Evolutionary conservation across 2,797 vertebrate genomes (phyloP).

Genomic region (Sphaeramia orbicularis): DNA sequence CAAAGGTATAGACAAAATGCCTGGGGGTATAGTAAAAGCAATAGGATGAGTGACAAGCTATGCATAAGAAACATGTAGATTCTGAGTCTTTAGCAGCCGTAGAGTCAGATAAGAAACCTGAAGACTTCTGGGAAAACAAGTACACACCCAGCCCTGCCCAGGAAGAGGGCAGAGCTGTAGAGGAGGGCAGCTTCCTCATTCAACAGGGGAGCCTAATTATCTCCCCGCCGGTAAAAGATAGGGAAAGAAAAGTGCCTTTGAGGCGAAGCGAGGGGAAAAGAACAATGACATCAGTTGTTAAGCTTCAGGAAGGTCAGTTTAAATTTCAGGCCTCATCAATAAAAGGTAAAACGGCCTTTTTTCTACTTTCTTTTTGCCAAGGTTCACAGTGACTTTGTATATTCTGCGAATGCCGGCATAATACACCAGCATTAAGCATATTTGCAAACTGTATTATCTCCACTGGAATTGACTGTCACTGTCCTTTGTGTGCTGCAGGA

Average conservation of each 20-base stretch:
- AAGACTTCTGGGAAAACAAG: slow-evolving; percentile 33
- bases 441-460: slow-evolving; percentile 59
- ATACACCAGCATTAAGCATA: slow-evolving; percentile 32
- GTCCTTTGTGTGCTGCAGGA: slow-evolving; percentile 59
- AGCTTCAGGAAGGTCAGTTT: slow-evolving; percentile 43
- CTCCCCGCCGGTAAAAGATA: slow-evolving; percentile 35
- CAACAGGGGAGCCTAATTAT: slow-evolving; percentile 52
- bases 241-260: slow-evolving; percentile 35
- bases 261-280: slow-evolving; percentile 20
- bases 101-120: slow-evolving; percentile 50
- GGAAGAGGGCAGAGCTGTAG: slow-evolving; percentile 24
- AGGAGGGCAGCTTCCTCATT: slow-evolving; percentile 35
- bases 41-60: slow-evolving; percentile 31
- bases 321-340: slow-evolving; percentile 22
- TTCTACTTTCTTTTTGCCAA: not conserved
- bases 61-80: slow-evolving; percentile 29
- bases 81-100: slow-evolving; percentile 24
- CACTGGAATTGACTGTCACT: slow-evolving; percentile 60
- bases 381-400: slow-evolving; percentile 28
- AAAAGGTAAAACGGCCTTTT: slow-evolving; percentile 2
- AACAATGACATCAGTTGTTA: slow-evolving; percentile 8
- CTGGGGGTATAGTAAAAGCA: slow-evolving; percentile 25
- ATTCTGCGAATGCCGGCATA: slow-evolving; percentile 9
- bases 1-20: slow-evolving; percentile 3
- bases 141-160: slow-evolving; percentile 18